Base-by-base conservation (phyloP, 2,113 vertebrate species). In the Chloroceryle aenea region DNA sequence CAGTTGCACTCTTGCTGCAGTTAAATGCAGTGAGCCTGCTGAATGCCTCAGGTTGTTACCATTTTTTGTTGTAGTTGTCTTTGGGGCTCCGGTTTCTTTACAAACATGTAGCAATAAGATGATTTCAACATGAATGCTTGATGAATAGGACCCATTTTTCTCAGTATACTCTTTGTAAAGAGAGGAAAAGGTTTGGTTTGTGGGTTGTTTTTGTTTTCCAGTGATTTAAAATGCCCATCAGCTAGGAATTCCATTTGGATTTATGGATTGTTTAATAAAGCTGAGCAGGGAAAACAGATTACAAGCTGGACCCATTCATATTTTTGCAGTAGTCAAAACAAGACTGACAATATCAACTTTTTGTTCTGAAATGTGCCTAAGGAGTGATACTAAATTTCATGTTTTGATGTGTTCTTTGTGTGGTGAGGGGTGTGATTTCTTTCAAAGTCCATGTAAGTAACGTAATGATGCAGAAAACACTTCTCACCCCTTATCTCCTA, bases 1-100 rank as follows among this genome's bases (percentile, higher is more conserved):
- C 52, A 20, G 2, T 2, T 9, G 42, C 42, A 1, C 27, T 13
- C 9, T 0, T 0, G 3, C 75, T 15, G 16, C 52, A 40, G 50
- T 40, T 55, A 2, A 5, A 18, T 14, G 27, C 22, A 3, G 34
- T 0, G 21, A 75, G 53, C 48, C 43, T 3, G 15, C 34, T 61
- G 43, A 5, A 6, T 62, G 61, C 61, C 61, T 36, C 17, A 1
- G 52, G 36, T 85, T 1, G 1, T 25, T 4, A 5, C 38, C 18
- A 6, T n/a, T 61, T 45, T 45, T 30, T 36, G n/a, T 63, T 62
- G 45, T 45, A n/a, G 34, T 53, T 82, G 61, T 85, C 62, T 58
- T 58, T 4, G 0, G 34, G 66, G 81, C 56, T 79, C 20, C 78
- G 19, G 40, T 55, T 89, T 63, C 36, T 53, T 58, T 43, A 32